Conservation (phyloP, 2,888 invertebrate genomes). For the Drosophila melanocephala region DNA sequence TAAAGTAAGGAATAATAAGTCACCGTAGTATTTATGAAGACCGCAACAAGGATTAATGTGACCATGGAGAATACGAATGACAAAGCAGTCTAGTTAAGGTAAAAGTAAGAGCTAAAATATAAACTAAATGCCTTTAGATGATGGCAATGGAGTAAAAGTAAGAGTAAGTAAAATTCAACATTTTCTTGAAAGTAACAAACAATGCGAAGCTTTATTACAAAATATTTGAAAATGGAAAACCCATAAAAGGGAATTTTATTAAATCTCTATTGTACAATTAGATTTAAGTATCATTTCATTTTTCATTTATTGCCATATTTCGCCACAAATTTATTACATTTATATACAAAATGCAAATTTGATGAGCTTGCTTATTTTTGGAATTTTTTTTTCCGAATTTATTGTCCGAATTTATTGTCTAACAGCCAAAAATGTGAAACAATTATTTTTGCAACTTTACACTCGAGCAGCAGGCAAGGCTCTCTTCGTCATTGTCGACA, state of each 20-base stretch:
- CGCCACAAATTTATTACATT: conserved; percentile 1
- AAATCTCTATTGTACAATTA: background rate
- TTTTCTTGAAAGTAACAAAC: background rate
- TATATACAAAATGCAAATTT: conserved; percentile 22
- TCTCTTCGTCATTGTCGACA: conserved; percentile 43
- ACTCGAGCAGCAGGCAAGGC: background rate
- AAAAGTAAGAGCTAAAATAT: background rate
- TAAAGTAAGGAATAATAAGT: background rate
- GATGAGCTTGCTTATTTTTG: conserved; percentile 22
- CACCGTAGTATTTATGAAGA: background rate
- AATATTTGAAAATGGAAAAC: background rate
- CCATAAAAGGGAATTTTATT: background rate
- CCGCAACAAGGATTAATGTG: background rate
- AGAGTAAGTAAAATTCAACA: background rate
- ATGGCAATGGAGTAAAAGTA: background rate
- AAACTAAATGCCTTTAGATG: background rate
- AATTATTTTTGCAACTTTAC: conserved; percentile 28
- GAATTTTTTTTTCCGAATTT: background rate
- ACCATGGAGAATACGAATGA: background rate
- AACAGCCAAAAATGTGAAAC: conserved; percentile 21
- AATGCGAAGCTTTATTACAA: background rate
- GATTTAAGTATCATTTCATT: too few relatives aligned
- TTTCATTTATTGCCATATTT: conserved; percentile 15
- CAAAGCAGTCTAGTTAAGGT: background rate
- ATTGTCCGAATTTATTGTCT: conserved; percentile 1